phyloP scores from a whole-genome alignment of 1,140 invertebrate species.

The Coelopa frigida region DNA sequence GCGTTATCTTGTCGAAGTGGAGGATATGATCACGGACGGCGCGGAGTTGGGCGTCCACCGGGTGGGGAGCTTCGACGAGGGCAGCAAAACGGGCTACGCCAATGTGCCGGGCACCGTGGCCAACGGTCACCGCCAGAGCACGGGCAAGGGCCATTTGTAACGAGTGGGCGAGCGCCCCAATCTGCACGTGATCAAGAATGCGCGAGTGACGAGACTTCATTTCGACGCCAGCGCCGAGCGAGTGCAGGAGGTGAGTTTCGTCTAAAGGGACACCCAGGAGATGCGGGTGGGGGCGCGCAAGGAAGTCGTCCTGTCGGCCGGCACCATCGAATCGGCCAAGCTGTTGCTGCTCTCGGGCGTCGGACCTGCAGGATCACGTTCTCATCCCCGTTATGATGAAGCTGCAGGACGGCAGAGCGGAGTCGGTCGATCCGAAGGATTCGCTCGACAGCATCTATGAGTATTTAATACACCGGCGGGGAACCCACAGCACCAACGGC shows the following conservation, averaged over 20 bases:
- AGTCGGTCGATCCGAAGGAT: slow-evolving; percentile 16
- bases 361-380: slow-evolving; percentile 56
- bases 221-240: slow-evolving; percentile 56
- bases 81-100: slow-evolving; percentile 28
- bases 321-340: slow-evolving; percentile 65
- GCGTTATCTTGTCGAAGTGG: slow-evolving; percentile 5
- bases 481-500: slow-evolving; percentile 50
- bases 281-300: slow-evolving; percentile 48
- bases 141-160: slow-evolving; percentile 32
- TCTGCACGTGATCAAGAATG: slow-evolving; percentile 62
- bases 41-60: slow-evolving; percentile 45
- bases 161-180: slow-evolving; percentile 53
- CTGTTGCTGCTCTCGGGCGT: slow-evolving; percentile 73
- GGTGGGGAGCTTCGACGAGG: slow-evolving; percentile 50
- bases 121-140: slow-evolving; percentile 52
- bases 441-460: slow-evolving; percentile 23
- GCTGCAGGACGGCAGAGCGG: slow-evolving; percentile 14
- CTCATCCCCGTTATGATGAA: slow-evolving; percentile 39
- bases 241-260: slow-evolving; percentile 58
- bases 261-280: slow-evolving; percentile 45
- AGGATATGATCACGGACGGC: slow-evolving; percentile 5
- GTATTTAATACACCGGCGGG: slow-evolving; percentile 32
- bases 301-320: slow-evolving; percentile 68
- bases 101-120: slow-evolving; percentile 50
- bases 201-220: slow-evolving; percentile 63